Evolutionary conservation across 2,113 vertebrate species (phyloP).

Genomic region (Tachysurus fulvidraco): DNA sequence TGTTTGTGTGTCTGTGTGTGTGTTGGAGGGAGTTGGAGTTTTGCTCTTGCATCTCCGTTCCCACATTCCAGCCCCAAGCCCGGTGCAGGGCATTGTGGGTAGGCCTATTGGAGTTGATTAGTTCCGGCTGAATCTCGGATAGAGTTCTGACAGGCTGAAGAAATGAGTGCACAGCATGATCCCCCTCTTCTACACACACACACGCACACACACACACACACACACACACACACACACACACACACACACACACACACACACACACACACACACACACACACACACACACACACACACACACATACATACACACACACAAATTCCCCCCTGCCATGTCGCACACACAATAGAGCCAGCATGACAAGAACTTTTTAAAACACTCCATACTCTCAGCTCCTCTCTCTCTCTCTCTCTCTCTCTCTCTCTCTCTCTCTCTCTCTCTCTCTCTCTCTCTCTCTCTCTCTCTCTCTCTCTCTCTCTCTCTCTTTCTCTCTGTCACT

Average conservation of each 20-base stretch:
- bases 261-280: conserved; percentile 22
- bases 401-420: conserved; percentile 45
- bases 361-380: conserved; percentile 77
- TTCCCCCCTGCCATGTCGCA: conserved; percentile 60
- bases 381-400: conserved; percentile 59
- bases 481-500: neutral
- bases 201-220: conserved; percentile 32
- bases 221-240: conserved; percentile 34
- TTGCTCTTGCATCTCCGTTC: conserved; percentile 61
- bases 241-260: conserved; percentile 38
- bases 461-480: conserved; percentile 37
- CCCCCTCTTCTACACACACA: conserved; percentile 43
- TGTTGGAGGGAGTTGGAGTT: conserved; percentile 2
- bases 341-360: conserved; percentile 70
- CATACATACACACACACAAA: conserved; percentile 30
- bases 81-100: conserved; percentile 76
- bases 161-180: conserved; percentile 76
- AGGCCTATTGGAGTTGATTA: conserved; percentile 81
- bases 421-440: conserved; percentile 38
- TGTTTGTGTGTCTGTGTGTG: conserved; percentile 50
- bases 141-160: conserved; percentile 80
- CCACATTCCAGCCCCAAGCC: conserved; percentile 70
- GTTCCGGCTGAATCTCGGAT: conserved; percentile 79
- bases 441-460: conserved; percentile 26
- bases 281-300: conserved; percentile 36